Evolutionary conservation across 2,888 invertebrate species (phyloP), one percentile per base, ranked within the genome.

Genomic region (Rotaria socialis): DNA sequence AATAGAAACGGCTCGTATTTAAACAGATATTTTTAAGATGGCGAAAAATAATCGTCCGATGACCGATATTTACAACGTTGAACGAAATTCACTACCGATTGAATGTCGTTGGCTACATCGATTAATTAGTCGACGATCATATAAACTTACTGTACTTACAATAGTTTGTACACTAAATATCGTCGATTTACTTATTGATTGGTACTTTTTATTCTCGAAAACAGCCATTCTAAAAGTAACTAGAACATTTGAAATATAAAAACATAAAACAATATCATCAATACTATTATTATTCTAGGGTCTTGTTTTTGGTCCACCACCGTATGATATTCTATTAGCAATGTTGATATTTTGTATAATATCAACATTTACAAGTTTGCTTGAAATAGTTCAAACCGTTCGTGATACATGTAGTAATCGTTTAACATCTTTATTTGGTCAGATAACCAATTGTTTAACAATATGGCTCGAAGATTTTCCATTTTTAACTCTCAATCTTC

Each of bases 381-480:
- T 80, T 47, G 75, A 80, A 80, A 80, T 80, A 24, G 22, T 80
- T 24, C 75, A 80, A 80, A 24, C 24, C 4, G 24, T 47, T 2
- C 47, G 47, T 24, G 75, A 80, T 80, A n/a, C 47, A 22, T 47
- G 22, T 80, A 43, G n/a, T 47, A 80, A 80, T 47, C 41, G 47
- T 47, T 24, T 24, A 80, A 22, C 75, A 47, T 80, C 75, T 5
- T 43, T 80, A 47, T 80, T 80, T 24, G 43, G 47, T 47, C 75
- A 47, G 22, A 47, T 80, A 80, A 80, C 75, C 1, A 80, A 47
- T 80, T 24, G 41, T 41, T 80, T 80, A 47, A 80, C 75, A 22
- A 47, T 80, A 24, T 80, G 75, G 75, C n/a, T 80, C 24, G 75
- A 80, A 80, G 75, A 80, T 80, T 24, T 80, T 80, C 75, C 75